Conservation (phyloP, 2,113 vertebrate genomes). For the Chaetorhynchus papuensis region DNA sequence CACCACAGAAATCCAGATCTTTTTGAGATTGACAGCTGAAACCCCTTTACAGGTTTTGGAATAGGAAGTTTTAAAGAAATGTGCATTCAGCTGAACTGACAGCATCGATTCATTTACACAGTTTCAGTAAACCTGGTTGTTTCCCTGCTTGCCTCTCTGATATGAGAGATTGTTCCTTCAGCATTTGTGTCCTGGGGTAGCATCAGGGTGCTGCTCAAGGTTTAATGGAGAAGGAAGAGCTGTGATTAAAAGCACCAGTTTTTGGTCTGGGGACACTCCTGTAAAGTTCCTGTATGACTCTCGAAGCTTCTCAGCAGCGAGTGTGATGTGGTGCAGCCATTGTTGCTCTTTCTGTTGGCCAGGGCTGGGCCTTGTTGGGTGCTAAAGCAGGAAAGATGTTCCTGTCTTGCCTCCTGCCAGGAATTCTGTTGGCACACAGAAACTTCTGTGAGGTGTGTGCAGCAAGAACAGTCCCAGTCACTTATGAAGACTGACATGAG, state of each 20-base stretch:
- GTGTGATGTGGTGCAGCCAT: rapidly evolving
- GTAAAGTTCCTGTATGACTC: not conserved
- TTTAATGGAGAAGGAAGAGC: not conserved
- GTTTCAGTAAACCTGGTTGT: not conserved
- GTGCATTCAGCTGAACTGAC: not conserved
- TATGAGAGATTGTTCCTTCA: not conserved
- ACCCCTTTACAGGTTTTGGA: not conserved
- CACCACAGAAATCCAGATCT: rapidly evolving
- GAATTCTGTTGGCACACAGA: not conserved
- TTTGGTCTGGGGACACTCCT: not conserved
- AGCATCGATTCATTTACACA: not conserved
- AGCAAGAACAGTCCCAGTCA: not conserved
- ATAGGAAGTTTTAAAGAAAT: not conserved
- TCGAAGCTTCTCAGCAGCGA: rapidly evolving
- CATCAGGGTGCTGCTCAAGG: not conserved
- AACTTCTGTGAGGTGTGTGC: not conserved
- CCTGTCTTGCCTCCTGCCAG: not conserved
- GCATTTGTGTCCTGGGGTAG: not conserved
- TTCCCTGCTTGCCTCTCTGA: not conserved
- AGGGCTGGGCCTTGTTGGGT: rapidly evolving
- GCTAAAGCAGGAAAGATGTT: not conserved
- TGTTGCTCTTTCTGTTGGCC: rapidly evolving
- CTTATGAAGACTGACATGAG: not conserved
- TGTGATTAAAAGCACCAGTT: not conserved
- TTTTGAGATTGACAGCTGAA: not conserved